Evolutionary conservation across 2,888 invertebrate species (phyloP).

Genomic region (Lasioglossum zephyrum): DNA sequence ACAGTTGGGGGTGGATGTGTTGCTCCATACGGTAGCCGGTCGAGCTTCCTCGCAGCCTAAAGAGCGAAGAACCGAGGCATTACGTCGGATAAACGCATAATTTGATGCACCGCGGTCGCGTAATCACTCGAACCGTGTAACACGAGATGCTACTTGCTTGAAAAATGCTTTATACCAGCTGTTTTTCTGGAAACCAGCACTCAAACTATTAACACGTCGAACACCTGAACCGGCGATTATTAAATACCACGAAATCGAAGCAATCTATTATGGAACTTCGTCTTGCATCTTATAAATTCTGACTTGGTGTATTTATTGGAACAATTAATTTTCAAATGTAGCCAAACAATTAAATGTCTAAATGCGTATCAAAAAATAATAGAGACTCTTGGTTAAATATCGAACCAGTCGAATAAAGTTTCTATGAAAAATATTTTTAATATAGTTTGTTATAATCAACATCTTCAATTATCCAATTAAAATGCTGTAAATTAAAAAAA

Average conservation of each 20-base stretch:
- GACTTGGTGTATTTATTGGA: not conserved
- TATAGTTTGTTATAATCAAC: too few relatives aligned
- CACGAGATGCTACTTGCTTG: not conserved
- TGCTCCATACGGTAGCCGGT: conserved; percentile 26
- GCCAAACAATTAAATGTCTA: too few relatives aligned
- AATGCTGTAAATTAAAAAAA: not conserved
- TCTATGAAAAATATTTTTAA: too few relatives aligned
- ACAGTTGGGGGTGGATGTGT: conserved; percentile 46
- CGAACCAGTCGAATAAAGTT: too few relatives aligned
- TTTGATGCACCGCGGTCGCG: not conserved
- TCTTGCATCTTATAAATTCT: not conserved
- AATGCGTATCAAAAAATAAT: too few relatives aligned
- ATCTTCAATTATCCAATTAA: too few relatives aligned
- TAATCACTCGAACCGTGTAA: not conserved
- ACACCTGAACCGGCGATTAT: not conserved
- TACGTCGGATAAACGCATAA: not conserved
- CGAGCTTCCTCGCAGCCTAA: not conserved
- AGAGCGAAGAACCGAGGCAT: conserved; percentile 1
- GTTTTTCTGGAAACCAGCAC: not conserved
- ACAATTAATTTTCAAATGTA: not conserved
- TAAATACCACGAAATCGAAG: not conserved
- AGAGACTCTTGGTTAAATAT: too few relatives aligned
- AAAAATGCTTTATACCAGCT: not conserved
- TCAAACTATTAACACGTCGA: not conserved
- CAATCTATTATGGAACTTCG: not conserved